A percentile compares a stretch with the other conserved stretches of the same genome.
phyloP scores from a whole-genome alignment of 2,888 invertebrate genomes.

The Oscheius onirici region DNA sequence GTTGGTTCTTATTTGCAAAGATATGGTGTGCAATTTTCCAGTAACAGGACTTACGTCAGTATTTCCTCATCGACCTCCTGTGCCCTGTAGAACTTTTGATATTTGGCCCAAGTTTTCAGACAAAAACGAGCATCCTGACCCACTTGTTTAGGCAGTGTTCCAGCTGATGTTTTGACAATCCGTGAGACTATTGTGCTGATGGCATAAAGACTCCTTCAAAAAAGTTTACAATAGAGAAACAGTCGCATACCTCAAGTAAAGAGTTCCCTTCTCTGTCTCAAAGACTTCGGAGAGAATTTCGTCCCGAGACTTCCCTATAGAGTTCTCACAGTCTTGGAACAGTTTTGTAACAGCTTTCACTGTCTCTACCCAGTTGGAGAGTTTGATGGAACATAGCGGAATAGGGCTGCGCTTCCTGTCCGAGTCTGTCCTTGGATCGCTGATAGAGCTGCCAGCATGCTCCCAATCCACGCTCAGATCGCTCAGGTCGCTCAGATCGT shows the following conservation, averaged over 20 bases:
- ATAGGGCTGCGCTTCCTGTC: constrained; percentile 11
- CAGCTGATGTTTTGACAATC: neutral
- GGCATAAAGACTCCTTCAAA: constrained; percentile 14
- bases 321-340: constrained; percentile 43
- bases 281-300: constrained; percentile 45
- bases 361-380: constrained; percentile 38
- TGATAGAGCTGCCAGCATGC: constrained; percentile 4
- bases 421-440: neutral
- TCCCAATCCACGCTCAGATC: constrained; percentile 31
- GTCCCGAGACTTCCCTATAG: constrained; percentile 35
- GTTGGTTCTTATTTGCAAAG: too few relatives aligned
- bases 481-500: constrained; percentile 29
- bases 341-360: constrained; percentile 35
- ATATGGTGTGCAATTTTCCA: too few relatives aligned
- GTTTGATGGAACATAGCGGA: neutral
- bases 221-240: neutral
- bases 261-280: constrained; percentile 50
- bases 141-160: constrained; percentile 5
- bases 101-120: neutral
- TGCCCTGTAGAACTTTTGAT: neutral
- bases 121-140: neutral
- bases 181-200: neutral
- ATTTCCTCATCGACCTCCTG: constrained; percentile 5
- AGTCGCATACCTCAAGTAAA: constrained; percentile 33
- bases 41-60: neutral